A percentile compares a stretch with the other conserved stretches of the same genome.
These are phyloP conservation scores for Pegoplata infirma DNA, from an alignment of 2,888 invertebrate genomes.

Conservation along the genomic window DNA sequence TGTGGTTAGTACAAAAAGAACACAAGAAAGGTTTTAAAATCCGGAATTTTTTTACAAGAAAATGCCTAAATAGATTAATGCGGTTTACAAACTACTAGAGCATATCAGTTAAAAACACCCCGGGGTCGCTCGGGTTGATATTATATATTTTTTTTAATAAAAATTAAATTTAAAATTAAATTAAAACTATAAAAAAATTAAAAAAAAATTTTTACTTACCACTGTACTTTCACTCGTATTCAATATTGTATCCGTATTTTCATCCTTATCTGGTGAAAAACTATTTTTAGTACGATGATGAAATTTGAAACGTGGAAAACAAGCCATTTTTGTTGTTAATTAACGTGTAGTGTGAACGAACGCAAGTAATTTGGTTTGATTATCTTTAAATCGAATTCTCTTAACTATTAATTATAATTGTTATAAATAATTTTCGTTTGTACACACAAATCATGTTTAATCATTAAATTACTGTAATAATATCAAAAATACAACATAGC, in stretches of 20 bases:
- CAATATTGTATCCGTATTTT: slow-evolving; percentile 73
- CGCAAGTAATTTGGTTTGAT: background rate
- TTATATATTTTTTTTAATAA: no score
- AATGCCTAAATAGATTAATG: no score
- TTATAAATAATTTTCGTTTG: background rate
- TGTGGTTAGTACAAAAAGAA: no score
- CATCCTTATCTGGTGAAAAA: slow-evolving; percentile 72
- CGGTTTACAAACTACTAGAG: no score
- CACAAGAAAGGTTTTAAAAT: no score
- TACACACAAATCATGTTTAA: background rate
- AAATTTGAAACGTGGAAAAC: slow-evolving; percentile 71
- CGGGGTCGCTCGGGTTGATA: no score
- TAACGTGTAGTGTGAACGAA: background rate
- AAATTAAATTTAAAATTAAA: no score
- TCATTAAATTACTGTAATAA: background rate
- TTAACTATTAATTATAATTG: background rate
- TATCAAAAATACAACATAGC: no score
- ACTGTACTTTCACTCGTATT: slow-evolving; percentile 70
- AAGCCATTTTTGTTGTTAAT: slow-evolving; percentile 67
- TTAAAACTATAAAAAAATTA: background rate
- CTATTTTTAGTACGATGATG: slow-evolving; percentile 71
- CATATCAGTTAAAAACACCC: no score
- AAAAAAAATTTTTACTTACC: slow-evolving; percentile 68
- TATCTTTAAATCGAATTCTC: background rate
- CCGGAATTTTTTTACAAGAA: no score